phyloP scores from a whole-genome alignment of 2,888 invertebrate genomes.

The Arrhopalites spinosus region DNA sequence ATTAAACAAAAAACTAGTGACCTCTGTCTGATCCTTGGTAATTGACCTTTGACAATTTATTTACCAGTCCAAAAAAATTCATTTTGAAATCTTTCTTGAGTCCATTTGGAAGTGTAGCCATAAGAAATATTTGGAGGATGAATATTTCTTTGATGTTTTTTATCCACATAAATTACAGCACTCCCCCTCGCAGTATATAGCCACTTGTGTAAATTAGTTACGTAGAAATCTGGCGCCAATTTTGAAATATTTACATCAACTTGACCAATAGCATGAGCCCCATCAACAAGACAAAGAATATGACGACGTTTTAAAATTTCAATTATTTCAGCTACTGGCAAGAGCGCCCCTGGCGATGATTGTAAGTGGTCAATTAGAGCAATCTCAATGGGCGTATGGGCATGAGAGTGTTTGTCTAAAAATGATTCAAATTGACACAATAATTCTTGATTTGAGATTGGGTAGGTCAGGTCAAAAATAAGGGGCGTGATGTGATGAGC shows the following conservation, averaged over 20 bases:
- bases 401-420: neutral
- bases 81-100: conserved; percentile 37
- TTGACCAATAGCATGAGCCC: conserved; percentile 51
- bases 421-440: neutral
- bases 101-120: conserved; percentile 25
- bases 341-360: conserved; percentile 41
- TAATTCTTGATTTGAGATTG: neutral
- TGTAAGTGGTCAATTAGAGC: conserved; percentile 32
- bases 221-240: conserved; percentile 47
- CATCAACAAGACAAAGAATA: conserved; percentile 48
- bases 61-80: conserved; percentile 40
- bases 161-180: conserved; percentile 42
- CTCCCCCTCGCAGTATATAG: conserved; percentile 42
- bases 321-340: conserved; percentile 44
- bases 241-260: conserved; percentile 41
- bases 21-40: too few relatives aligned
- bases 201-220: conserved; percentile 51
- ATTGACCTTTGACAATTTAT: too few relatives aligned
- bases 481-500: neutral
- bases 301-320: conserved; percentile 38
- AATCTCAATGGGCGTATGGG: neutral
- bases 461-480: neutral
- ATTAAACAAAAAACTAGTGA: too few relatives aligned
- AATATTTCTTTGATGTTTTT: conserved; percentile 38
- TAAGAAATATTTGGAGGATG: conserved; percentile 45